These are phyloP conservation scores for Rhizomys pruinosus DNA, from an alignment of 2,113 vertebrate species.

Conservation along the genomic window DNA sequence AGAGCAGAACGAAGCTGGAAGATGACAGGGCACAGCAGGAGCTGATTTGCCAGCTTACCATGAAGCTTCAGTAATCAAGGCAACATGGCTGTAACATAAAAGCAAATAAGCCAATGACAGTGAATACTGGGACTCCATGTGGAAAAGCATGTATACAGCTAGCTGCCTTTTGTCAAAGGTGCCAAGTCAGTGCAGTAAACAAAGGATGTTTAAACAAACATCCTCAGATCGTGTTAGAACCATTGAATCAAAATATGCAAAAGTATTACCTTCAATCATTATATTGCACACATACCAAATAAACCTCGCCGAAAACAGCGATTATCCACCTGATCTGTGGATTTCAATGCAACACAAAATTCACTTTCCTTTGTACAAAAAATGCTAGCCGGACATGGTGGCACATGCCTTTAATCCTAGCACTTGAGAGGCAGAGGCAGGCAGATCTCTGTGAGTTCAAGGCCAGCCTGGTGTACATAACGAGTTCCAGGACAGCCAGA, in stretches of 20 bases:
- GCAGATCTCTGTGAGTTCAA: too few relatives aligned
- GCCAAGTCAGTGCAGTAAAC: neutral
- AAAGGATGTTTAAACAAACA: too few relatives aligned
- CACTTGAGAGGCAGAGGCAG: too few relatives aligned
- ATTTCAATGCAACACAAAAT: neutral
- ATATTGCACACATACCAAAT: neutral
- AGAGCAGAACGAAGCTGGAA: neutral
- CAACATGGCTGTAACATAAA: neutral
- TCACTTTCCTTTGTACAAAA: neutral
- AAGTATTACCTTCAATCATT: neutral
- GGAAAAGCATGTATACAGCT: neutral
- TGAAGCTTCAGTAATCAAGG: neutral
- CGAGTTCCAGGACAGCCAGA: too few relatives aligned
- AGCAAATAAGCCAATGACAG: neutral
- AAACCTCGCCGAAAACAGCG: conserved; percentile 16
- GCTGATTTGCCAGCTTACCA: neutral
- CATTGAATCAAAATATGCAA: neutral
- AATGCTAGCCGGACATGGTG: neutral
- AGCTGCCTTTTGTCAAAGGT: neutral
- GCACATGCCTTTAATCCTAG: neutral
- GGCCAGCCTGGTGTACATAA: too few relatives aligned
- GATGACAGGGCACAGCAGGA: neutral
- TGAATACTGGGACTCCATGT: conserved; percentile 21
- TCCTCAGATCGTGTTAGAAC: neutral
- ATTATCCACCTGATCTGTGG: neutral